Conservation (phyloP, 64 coral and sea anemone species). For the Acropora yongei region DNA sequence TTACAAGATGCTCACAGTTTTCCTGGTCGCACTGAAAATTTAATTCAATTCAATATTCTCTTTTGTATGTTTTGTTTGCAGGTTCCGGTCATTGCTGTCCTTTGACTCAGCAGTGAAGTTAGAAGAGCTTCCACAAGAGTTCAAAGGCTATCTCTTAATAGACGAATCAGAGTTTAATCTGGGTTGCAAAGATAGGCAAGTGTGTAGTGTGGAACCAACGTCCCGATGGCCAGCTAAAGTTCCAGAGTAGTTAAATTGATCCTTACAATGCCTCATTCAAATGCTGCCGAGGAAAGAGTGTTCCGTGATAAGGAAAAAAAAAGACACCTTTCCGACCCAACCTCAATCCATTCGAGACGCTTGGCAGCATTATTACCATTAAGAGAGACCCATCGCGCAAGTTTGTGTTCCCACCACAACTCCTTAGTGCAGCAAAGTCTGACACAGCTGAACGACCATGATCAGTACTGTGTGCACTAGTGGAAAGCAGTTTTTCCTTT, state of each 20-base stretch:
- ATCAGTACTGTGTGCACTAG: constrained; percentile 14
- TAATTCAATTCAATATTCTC: constrained; percentile 4
- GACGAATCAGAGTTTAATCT: constrained; percentile 24
- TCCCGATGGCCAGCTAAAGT: constrained; percentile 41
- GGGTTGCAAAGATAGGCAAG: constrained; percentile 12
- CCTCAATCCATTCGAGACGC: constrained; percentile 9
- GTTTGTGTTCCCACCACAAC: constrained; percentile 18
- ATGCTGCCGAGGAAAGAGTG: constrained; percentile 60
- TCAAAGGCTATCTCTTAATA: constrained; percentile 26
- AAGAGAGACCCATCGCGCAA: constrained; percentile 26
- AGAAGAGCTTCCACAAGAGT: constrained; percentile 45
- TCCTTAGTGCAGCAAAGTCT: constrained; percentile 19
- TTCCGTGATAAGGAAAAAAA: constrained; percentile 77
- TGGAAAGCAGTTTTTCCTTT: constrained; percentile 55
- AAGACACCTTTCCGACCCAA: constrained; percentile 47
- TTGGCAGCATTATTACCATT: constrained; percentile 50
- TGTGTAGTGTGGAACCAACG: constrained; percentile 39
- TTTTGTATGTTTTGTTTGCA: constrained; percentile 22
- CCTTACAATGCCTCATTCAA: constrained; percentile 62
- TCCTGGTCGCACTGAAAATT: constrained; percentile 3
- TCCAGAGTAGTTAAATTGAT: constrained; percentile 26
- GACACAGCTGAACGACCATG: constrained; percentile 17
- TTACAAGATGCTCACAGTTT: constrained; percentile 25
- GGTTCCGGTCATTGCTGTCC: constrained; percentile 38
- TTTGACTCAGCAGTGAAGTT: constrained; percentile 48